Evolutionary conservation across 2,113 vertebrate species (phyloP).

Genomic region (Oceanodroma tethys): DNA sequence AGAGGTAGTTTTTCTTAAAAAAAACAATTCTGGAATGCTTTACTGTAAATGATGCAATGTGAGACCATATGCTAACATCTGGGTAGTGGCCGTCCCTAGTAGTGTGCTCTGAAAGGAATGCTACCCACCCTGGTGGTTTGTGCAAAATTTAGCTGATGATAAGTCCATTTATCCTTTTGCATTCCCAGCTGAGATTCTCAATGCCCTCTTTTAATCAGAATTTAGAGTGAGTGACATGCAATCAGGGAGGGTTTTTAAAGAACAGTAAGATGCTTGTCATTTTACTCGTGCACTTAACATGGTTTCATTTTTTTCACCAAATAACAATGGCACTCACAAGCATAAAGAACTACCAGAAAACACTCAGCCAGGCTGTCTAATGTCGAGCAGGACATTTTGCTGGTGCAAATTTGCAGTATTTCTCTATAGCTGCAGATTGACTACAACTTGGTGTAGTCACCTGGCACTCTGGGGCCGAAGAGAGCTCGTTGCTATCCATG

Average conservation of each 20-base stretch:
- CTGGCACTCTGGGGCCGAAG: not conserved
- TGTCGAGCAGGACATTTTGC: not conserved
- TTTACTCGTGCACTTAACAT: conserved; percentile 13
- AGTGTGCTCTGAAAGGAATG: not conserved
- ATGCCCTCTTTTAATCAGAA: conserved; percentile 37
- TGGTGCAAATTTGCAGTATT: conserved; percentile 3
- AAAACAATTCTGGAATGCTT: not conserved
- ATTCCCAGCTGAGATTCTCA: conserved; percentile 4
- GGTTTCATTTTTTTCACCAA: not conserved
- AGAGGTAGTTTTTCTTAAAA: not conserved
- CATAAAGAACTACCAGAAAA: not conserved
- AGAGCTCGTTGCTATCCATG: not conserved
- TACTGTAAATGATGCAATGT: not conserved
- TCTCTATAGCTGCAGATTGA: conserved; percentile 2
- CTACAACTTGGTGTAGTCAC: not conserved
- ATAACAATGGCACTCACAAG: not conserved
- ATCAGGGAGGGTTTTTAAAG: conserved; percentile 40
- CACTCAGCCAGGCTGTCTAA: not conserved
- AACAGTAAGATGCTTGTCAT: not conserved
- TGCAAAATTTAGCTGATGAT: conserved; percentile 6
- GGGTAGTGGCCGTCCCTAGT: not conserved
- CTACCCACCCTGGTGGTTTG: not conserved
- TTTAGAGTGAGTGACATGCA: conserved; percentile 31
- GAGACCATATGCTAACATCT: not conserved
- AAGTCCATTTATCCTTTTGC: conserved; percentile 32